These are phyloP conservation scores for Pangasius sanitwongsei DNA, from an alignment of 2,797 vertebrate species.

Conservation along the genomic window DNA sequence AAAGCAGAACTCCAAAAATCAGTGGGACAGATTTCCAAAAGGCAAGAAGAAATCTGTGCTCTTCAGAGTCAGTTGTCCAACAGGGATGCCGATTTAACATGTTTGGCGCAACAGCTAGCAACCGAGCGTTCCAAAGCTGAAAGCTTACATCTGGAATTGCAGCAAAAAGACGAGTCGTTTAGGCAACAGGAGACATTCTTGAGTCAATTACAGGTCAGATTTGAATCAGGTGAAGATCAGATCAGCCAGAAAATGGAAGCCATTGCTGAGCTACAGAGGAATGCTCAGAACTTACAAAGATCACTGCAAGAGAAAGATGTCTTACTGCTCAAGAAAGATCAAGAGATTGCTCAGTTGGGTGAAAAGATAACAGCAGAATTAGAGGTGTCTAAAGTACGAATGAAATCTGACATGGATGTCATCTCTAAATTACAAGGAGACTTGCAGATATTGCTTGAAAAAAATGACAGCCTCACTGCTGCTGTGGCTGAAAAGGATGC, in stretches of 20 bases:
- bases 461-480: constrained; percentile 60
- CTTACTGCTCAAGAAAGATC: constrained; percentile 64
- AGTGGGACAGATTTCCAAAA: constrained; percentile 57
- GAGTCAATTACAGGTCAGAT: constrained; percentile 72
- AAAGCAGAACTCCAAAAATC: constrained; percentile 74
- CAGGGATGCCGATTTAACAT: constrained; percentile 64
- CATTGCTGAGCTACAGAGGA: constrained; percentile 70
- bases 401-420: constrained; percentile 61
- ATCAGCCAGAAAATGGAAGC: constrained; percentile 63
- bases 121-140: constrained; percentile 67
- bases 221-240: constrained; percentile 66
- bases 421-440: constrained; percentile 66
- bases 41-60: constrained; percentile 66
- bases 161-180: constrained; percentile 70
- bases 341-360: constrained; percentile 69
- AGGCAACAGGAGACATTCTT: constrained; percentile 72
- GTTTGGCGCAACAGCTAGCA: constrained; percentile 71
- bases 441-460: constrained; percentile 68
- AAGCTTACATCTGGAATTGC: constrained; percentile 63
- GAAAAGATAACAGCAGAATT: constrained; percentile 69
- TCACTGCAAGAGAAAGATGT: constrained; percentile 70
- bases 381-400: constrained; percentile 68
- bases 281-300: constrained; percentile 62
- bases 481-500: constrained; percentile 70
- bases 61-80: constrained; percentile 68